phyloP scores from a whole-genome alignment of 2,113 vertebrate species.

The Saccopteryx leptura region DNA sequence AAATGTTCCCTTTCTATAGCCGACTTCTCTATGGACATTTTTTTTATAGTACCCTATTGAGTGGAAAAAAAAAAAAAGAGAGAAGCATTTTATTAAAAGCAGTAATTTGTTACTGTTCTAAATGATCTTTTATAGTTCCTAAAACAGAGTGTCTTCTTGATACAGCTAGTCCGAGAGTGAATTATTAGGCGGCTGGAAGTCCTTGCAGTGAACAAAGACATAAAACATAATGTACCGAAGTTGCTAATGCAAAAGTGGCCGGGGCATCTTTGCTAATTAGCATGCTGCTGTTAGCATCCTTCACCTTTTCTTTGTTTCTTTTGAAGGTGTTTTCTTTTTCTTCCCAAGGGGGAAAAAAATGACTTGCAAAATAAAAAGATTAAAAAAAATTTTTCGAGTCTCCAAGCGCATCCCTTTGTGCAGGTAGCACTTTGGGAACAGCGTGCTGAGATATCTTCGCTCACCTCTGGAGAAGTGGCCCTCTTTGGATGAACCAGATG shows the following conservation, averaged over 20 bases:
- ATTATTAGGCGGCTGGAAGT: slow-evolving; percentile 71
- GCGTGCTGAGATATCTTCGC: not conserved
- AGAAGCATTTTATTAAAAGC: slow-evolving; percentile 80
- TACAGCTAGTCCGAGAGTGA: slow-evolving; percentile 70
- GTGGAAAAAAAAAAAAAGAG: not conserved
- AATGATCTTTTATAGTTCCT: slow-evolving; percentile 79
- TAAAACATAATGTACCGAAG: slow-evolving; percentile 49
- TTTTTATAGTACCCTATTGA: slow-evolving; percentile 61
- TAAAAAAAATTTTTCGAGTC: not conserved
- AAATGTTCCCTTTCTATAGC: slow-evolving; percentile 70
- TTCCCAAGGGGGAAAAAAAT: not conserved
- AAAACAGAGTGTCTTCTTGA: slow-evolving; percentile 73
- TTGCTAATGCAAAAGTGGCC: slow-evolving; percentile 52
- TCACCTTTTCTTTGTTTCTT: slow-evolving; percentile 68
- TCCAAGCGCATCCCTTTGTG: not conserved
- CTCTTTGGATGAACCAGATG: not conserved
- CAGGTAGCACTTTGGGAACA: not conserved
- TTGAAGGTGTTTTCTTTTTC: not conserved
- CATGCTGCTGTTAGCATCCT: slow-evolving; percentile 36
- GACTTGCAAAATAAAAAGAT: slow-evolving; percentile 21
- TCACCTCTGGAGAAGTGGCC: not conserved
- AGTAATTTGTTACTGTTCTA: slow-evolving; percentile 80
- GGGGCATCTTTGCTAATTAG: slow-evolving; percentile 71
- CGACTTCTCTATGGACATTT: slow-evolving; percentile 52
- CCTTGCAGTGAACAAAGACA: slow-evolving; percentile 70